These are phyloP conservation scores for Mus minutoides DNA, from an alignment of 2,797 vertebrate genomes.

Conservation along the genomic window DNA sequence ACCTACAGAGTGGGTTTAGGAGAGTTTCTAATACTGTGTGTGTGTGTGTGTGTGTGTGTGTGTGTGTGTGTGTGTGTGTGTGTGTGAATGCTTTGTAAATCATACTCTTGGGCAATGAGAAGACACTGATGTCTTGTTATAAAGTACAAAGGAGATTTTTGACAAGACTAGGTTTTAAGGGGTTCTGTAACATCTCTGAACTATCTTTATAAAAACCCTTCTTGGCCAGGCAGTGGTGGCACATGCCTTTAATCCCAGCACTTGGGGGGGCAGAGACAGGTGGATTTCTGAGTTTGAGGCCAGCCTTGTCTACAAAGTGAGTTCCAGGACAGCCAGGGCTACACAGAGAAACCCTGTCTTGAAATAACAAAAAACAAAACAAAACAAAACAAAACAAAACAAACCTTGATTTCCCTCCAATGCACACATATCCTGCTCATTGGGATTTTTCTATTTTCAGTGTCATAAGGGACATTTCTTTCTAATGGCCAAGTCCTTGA, in stretches of 20 bases:
- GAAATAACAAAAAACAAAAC: no score
- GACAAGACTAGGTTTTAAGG: not conserved
- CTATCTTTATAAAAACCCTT: not conserved
- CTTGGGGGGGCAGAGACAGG: no score
- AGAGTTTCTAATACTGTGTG: not conserved
- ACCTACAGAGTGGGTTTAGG: constrained; percentile 3
- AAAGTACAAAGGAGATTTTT: not conserved
- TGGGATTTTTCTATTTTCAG: not conserved
- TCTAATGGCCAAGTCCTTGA: not conserved
- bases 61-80: not conserved
- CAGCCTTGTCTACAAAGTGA: no score
- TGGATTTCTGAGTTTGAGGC: no score
- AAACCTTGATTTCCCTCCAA: not conserved
- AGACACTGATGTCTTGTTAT: not conserved
- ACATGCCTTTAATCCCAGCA: no score
- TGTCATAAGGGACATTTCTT: not conserved
- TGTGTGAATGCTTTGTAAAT: not conserved
- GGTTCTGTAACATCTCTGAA: not conserved
- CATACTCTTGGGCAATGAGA: not conserved
- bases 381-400: no score
- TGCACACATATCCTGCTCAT: not conserved
- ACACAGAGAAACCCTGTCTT: no score
- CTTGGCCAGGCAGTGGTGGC: no score
- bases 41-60: not conserved
- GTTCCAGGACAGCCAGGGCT: no score